Evolutionary conservation across 2,888 invertebrate genomes (phyloP).

Genomic region (Drosophila peninsularis): DNA sequence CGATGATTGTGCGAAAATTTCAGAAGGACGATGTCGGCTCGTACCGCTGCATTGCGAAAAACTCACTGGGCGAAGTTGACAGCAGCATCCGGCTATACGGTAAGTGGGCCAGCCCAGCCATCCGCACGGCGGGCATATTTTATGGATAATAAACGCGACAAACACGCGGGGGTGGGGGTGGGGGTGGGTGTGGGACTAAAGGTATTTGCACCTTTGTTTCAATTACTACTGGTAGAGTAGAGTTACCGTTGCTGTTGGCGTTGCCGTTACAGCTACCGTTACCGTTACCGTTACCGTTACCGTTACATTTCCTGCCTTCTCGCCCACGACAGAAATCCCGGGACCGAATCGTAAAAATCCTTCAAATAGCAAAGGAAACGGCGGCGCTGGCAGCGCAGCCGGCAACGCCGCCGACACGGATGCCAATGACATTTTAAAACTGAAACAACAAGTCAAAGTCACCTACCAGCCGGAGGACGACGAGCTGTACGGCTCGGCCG

Average conservation of each 20-base stretch:
- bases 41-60: conserved; percentile 94
- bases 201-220: conserved; percentile 70
- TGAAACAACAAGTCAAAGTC: conserved; percentile 84
- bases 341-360: conserved; percentile 88
- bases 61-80: conserved; percentile 94
- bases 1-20: conserved; percentile 90
- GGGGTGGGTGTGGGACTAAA: not conserved
- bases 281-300: conserved; percentile 26
- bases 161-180: not conserved
- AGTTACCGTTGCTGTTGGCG: conserved; percentile 26
- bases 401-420: conserved; percentile 74
- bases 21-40: conserved; percentile 91
- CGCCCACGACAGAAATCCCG: conserved; percentile 88
- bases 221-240: conserved; percentile 60
- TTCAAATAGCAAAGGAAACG: conserved; percentile 83
- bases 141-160: conserved; percentile 52
- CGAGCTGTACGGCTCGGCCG: conserved; percentile 90
- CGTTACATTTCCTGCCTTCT: conserved; percentile 49
- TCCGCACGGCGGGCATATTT: conserved; percentile 17
- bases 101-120: conserved; percentile 83
- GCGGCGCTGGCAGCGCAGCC: conserved; percentile 37
- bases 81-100: conserved; percentile 94
- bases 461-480: conserved; percentile 87
- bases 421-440: conserved; percentile 84
- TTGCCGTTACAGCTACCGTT: not conserved